Evolutionary conservation across 2,888 invertebrate genomes (phyloP), one percentile per base, ranked within the genome.

Genomic region (Mellilla xanthometata): DNA sequence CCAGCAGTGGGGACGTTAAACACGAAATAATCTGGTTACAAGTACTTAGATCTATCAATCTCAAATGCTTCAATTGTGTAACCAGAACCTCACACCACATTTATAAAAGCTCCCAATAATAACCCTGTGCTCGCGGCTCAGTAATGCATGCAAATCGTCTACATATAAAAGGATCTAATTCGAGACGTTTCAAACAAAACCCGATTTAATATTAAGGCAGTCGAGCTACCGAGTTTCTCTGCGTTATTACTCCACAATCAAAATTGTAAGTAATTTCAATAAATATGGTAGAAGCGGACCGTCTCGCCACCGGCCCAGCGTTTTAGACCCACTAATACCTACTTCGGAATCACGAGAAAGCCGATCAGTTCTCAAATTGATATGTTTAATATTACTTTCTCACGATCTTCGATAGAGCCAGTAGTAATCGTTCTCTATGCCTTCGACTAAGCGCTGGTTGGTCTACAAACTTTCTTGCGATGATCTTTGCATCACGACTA

Each of bases 231-330:
- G 81, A 68, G 69, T 73, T 73, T 72, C 72, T 74, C 58, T 72
- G 78, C 71, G 73, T 81, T 75, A 85, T 87, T 86, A 87, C 69
- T 49, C 65, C 70, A 84, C 85, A 87, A 82, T 86, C 85, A 88
- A 86, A n/a, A 87, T 81, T 81, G 80, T 81, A 73, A 87, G 88
- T 86, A 88, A 89, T 89, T 87, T 85, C 83, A 87, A 83, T 86
- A 87, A 89, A 86, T 86, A 88, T 78, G 80, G 83, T 69, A 69
- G 70, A 60, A 63, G 54, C 61, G 79, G 74, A 76, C 78, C 80
- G 40, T 28, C 32, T 38, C 32, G 33, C 47, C 41, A 38, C 10
- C 32, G 47, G 78, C 68, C 62, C 69, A 65, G 62, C 71, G 79
- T 79, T 81, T 81, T 85, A 81, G 80, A 80, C 80, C 68, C 72